Evolutionary conservation across 2,888 invertebrate genomes (phyloP).

Genomic region (Volucella bombylans): DNA sequence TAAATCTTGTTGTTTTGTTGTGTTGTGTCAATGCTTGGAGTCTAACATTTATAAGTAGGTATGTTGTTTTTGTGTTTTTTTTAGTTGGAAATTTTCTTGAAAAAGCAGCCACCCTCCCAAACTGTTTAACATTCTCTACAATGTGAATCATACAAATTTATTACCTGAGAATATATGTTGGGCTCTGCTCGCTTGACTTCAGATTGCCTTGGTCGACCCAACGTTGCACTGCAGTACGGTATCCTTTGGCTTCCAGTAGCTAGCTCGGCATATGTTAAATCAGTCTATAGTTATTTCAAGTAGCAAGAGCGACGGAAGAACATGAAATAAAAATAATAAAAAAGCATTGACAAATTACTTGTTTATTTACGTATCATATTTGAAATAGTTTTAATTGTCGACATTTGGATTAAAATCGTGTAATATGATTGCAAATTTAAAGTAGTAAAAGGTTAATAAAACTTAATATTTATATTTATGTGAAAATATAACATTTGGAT

Average conservation of each 20-base stretch:
- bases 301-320: conserved; percentile 8
- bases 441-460: too few relatives aligned
- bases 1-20: conserved; percentile 72
- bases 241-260: conserved; percentile 78
- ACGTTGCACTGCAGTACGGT: conserved; percentile 82
- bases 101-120: conserved; percentile 16
- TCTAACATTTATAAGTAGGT: conserved; percentile 21
- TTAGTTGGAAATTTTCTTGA: conserved; percentile 45
- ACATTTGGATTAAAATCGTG: too few relatives aligned
- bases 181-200: conserved; percentile 82
- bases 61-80: conserved; percentile 59
- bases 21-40: conserved; percentile 18
- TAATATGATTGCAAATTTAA: too few relatives aligned
- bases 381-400: too few relatives aligned
- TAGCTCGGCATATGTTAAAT: conserved; percentile 81
- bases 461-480: too few relatives aligned
- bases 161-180: conserved; percentile 83
- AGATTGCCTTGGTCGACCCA: conserved; percentile 81
- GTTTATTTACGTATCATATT: too few relatives aligned
- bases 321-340: conserved; percentile 32
- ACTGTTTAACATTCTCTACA: conserved; percentile 76
- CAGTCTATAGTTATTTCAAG: conserved; percentile 77
- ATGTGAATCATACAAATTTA: conserved; percentile 80
- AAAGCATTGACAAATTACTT: neutral
- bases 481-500: too few relatives aligned